Evolutionary conservation across 2,113 vertebrate genomes (phyloP).

Genomic region (Oceanites oceanicus): DNA sequence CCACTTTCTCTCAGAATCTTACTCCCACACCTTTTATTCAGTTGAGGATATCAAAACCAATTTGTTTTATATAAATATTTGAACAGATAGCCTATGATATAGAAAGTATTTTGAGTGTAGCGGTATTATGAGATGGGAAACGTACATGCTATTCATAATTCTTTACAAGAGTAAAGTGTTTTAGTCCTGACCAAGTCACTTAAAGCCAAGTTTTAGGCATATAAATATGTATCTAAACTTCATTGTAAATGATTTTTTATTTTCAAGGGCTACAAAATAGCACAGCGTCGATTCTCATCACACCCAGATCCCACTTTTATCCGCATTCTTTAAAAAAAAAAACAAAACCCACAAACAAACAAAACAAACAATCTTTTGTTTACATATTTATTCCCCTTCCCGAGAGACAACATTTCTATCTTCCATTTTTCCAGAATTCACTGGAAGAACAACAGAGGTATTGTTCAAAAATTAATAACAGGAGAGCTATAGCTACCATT

Average conservation of each 20-base stretch:
- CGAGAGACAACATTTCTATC: not conserved
- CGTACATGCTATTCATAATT: not conserved
- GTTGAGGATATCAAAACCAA: fast-evolving
- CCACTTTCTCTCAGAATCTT: not conserved
- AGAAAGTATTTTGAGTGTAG: not conserved
- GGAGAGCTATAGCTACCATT: not conserved
- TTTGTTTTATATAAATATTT: not conserved
- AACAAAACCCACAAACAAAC: not conserved
- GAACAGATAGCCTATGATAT: not conserved
- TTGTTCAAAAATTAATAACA: not conserved
- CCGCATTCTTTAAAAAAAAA: not conserved
- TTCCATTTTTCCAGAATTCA: not conserved
- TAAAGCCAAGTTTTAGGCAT: not conserved
- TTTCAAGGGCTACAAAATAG: not conserved
- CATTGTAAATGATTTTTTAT: not conserved
- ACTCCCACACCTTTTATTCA: not conserved
- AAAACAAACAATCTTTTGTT: not conserved
- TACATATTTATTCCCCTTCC: not conserved
- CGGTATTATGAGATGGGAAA: not conserved
- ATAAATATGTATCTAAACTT: not conserved
- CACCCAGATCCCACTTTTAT: not conserved
- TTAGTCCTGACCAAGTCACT: not conserved
- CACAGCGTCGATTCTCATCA: not conserved
- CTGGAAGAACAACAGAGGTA: not conserved
- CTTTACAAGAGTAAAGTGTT: not conserved